Base-by-base conservation (phyloP, 2,888 invertebrate species). In the Subacronicta megacephala region DNA sequence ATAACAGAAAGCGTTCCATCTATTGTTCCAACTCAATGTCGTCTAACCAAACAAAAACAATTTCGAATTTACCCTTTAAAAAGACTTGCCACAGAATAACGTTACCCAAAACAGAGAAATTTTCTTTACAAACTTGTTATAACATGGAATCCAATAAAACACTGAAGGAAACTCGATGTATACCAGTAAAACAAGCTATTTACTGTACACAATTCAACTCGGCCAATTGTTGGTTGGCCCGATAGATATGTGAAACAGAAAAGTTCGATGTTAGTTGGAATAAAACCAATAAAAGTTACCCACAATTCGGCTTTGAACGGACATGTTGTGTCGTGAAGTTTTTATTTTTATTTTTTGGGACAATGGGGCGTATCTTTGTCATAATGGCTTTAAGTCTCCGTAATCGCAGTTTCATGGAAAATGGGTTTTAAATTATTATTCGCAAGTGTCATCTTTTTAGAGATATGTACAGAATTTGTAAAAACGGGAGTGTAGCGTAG, bases 221-320 rank as follows among this genome's bases (percentile, higher is more conserved):
- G 72, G 77, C 77, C 88, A 82, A 87, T 86, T 82, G 83, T 81
- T 76, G 78, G 77, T 82, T 77, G 80, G 78, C 80, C 81, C 88
- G 78, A 87, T 85, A 87, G 87, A 89, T 88, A 84, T 85, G 82
- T 82, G 84, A 81, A 87, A 87, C 81, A 85, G 81, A 83, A 90
- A 90, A 90, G 80, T 90, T 88, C 62, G 29, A 20, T 61, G 81
- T 81, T 88, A 83, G 85, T 83, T 77, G 64, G 81, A 82, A 85
- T 87, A 84, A 85, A 90, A 81, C 75, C 86, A 91, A 91, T 92
- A 90, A 90, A 92, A 91, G 81, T 92, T 90, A 62, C 77, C 82
- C 85, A 77, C 84, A 82, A 78, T 83, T 84, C 79, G 80, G 80
- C 75, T 83, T 84, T 80, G 77, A 78, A 82, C 55, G 40, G 83